phyloP scores from a whole-genome alignment of 2,113 vertebrate species.

The Athene noctua region DNA sequence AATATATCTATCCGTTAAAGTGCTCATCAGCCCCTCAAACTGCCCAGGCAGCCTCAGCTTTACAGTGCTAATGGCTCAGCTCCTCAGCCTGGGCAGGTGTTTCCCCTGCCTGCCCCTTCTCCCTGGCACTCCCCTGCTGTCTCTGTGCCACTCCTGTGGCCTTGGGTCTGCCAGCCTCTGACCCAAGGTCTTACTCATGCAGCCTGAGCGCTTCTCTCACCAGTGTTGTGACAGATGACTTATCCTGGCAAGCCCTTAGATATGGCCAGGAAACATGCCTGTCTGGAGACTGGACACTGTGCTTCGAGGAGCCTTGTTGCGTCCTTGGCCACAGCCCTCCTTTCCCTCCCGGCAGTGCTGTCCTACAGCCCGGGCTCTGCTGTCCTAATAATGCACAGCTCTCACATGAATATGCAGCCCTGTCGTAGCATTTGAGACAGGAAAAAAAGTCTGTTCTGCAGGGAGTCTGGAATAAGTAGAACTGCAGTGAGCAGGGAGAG shows the following conservation, averaged over 20 bases:
- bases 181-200: not conserved
- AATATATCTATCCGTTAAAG: not conserved
- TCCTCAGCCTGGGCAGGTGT: not conserved
- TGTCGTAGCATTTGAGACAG: not conserved
- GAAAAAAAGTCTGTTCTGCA: not conserved
- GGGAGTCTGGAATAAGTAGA: not conserved
- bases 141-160: accelerated
- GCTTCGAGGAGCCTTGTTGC: not conserved
- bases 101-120: not conserved
- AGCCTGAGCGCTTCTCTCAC: accelerated
- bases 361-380: not conserved
- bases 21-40: not conserved
- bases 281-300: not conserved
- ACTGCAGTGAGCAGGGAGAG: not conserved
- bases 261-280: not conserved
- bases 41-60: not conserved
- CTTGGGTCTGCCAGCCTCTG: not conserved
- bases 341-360: accelerated
- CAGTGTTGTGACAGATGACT: not conserved
- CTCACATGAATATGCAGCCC: not conserved
- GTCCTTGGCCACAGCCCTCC: accelerated
- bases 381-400: not conserved
- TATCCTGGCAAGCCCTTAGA: not conserved
- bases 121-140: accelerated
- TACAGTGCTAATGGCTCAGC: not conserved